Evolutionary conservation across 2,113 vertebrate genomes (phyloP), one percentile per base, ranked within the genome.

Genomic region (Halcyon malimbica): DNA sequence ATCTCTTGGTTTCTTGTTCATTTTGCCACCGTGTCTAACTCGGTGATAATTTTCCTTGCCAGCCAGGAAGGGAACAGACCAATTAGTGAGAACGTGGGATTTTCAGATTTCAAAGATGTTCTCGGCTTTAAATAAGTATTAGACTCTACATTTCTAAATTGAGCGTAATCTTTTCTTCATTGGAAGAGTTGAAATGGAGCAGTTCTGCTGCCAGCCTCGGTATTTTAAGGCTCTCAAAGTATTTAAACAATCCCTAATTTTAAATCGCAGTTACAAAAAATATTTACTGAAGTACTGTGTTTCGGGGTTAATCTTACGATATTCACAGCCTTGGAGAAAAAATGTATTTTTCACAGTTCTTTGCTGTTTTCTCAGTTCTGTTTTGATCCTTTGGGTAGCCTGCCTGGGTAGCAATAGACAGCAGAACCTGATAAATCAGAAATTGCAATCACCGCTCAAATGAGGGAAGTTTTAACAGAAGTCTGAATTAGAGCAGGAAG

Each of bases 231-330:
- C 19, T n/a, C n/a, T 85, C 57, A 68, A 90, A 80, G 41, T 24
- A 63, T 46, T 94, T 78, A 78, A 87, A 46, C 17, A 81, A 89
- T 56, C 28, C 51, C 31, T 93, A 90, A 86, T 89, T 93, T 88
- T 86, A 92, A 80, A 79, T 35, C 37, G n/a, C 50, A 46, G 25
- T 60, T 73, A 73, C 16, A 79, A 90, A 95, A 94, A 87, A 89
- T 91, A 75, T 83, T 94, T 94, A 80, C 59, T 84, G 16, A 91
- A 74, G n/a, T 48, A 50, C 46, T 53, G 39, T 74, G 37, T 76
- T 94, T 85, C 67, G 69, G 53, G 12, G 16, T 76, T 84, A 80
- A 65, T 69, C 39, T 80, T 79, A 37, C 3, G 17, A 82, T 89
- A 84, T 59, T 71, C 77, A 84, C 19, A 68, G 46, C 11, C 69